Evolutionary conservation across 30 jellyfish, hydroid and myxozoan species (phyloP), one percentile per base, ranked within the genome.

Genomic region (Euphysa ruthae): DNA sequence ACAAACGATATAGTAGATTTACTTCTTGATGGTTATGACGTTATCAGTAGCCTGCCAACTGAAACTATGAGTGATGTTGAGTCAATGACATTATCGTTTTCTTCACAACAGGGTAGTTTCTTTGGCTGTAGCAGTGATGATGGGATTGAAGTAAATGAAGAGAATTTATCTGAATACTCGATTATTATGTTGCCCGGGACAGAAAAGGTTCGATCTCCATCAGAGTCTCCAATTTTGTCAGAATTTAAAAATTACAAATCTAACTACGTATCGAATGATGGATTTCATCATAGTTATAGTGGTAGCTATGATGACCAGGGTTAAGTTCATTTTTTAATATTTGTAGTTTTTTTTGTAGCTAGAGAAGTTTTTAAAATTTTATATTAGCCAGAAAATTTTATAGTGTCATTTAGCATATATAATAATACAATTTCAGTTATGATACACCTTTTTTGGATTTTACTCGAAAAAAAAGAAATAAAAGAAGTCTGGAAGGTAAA

Each of bases 1-100:
- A 57, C 91, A 26, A 81, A 62, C 21, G 96, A 85, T 56, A 18
- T 85, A 35, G 69, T 73, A 6, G 96, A 78, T 71, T 65, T 85
- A 18, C 72, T 85, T 12, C 54, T 85, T 12, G 96, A 77, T 28
- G 85, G 86, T 64, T 85, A 85, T 54, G 96, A 85, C 16, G 85
- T 85, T 6, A 71, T 82, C 13, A 32, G 66, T 3, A 66, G 57
- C 1, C 74, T 73, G n/a, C 65, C 92, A 1, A 58, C 66, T 0
- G 84, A 78, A 20, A 50, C 55, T 16, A 15, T 23, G 21, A 29
- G 86, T 33, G 92, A 66, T 32, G 43, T 60, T 20, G 94, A 85
- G 26, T 77, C 91, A 10, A 52, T 73, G 58, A 66, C 92, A 2
- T 43, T 60, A 52, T 62, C 96, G 6, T 82, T 49, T n/a, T 49